phyloP scores from a whole-genome alignment of 1,140 invertebrate genomes.

The Temnothorax longispinosus region DNA sequence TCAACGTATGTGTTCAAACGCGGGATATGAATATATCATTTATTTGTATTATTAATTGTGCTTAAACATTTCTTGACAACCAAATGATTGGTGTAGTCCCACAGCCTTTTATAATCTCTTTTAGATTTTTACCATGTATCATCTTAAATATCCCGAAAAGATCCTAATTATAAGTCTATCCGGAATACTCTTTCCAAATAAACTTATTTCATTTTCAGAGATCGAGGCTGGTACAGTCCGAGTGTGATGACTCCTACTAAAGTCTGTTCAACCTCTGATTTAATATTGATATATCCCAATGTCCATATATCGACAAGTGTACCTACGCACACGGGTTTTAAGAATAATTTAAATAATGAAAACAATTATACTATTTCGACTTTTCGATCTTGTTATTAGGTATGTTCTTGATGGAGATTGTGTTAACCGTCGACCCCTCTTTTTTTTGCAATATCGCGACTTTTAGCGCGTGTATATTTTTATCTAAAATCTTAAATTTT shows the following conservation, averaged over 20 bases:
- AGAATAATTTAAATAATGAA: not conserved
- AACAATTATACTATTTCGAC: too few relatives aligned
- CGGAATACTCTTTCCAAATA: constrained; percentile 73
- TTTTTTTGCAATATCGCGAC: too few relatives aligned
- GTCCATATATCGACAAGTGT: not conserved
- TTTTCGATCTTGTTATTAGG: too few relatives aligned
- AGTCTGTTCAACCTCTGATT: not conserved
- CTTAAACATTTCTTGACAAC: constrained; percentile 59
- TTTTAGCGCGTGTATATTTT: too few relatives aligned
- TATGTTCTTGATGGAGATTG: too few relatives aligned
- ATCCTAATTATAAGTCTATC: constrained; percentile 73
- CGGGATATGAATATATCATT: too few relatives aligned
- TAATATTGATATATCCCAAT: not conserved
- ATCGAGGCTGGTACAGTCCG: constrained; percentile 81
- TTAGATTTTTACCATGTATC: constrained; percentile 74
- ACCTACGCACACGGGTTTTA: too few relatives aligned
- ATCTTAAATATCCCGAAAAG: constrained; percentile 78
- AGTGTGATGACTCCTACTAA: constrained; percentile 80
- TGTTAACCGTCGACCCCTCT: too few relatives aligned
- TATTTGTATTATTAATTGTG: not conserved
- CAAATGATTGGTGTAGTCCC: constrained; percentile 42
- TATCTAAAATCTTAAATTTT: too few relatives aligned
- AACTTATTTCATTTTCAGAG: constrained; percentile 67
- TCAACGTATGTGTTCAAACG: not conserved
- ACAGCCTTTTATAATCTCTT: constrained; percentile 75